phyloP scores from a whole-genome alignment of 2,797 vertebrate species.

The Protosalanx chinensis region DNA sequence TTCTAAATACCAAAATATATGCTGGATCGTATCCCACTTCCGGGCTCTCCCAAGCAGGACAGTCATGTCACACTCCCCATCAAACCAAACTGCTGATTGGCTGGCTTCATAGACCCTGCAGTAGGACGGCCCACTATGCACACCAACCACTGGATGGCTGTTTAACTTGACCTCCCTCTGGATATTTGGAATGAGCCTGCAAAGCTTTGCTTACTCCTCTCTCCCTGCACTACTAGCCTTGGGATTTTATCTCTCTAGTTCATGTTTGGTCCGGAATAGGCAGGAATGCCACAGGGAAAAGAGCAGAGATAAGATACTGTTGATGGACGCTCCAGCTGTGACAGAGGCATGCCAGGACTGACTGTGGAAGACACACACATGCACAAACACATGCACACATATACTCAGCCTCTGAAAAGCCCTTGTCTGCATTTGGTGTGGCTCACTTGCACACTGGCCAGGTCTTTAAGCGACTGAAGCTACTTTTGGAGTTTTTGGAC shows the following conservation, averaged over 20 bases:
- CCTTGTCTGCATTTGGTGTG: not conserved
- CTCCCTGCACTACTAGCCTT: conserved; percentile 12
- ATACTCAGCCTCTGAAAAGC: not conserved
- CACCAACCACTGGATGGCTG: conserved; percentile 16
- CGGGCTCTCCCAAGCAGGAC: not conserved
- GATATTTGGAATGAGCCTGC: conserved; percentile 5
- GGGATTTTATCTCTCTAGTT: conserved; percentile 26
- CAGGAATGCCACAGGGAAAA: conserved; percentile 25
- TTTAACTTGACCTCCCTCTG: conserved; percentile 20
- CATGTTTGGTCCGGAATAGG: conserved; percentile 5
- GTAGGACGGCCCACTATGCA: conserved; percentile 26
- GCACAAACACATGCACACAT: not conserved
- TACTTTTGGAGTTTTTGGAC: not conserved
- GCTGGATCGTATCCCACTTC: not conserved
- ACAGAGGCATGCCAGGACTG: not conserved
- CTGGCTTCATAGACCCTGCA: conserved; percentile 20
- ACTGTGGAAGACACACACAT: not conserved
- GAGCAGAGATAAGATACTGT: conserved; percentile 18
- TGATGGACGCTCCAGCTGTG: conserved; percentile 15
- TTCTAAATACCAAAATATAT: not conserved
- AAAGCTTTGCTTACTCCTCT: not conserved
- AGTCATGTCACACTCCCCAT: conserved; percentile 19
- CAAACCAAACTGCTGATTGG: conserved; percentile 35
- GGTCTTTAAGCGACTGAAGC: not conserved
- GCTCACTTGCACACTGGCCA: not conserved